Percentiles rank a stretch among this genome's conserved stretches.
Conservation (phyloP, 2,888 invertebrate species). For the Masnerella sp. region DNA sequence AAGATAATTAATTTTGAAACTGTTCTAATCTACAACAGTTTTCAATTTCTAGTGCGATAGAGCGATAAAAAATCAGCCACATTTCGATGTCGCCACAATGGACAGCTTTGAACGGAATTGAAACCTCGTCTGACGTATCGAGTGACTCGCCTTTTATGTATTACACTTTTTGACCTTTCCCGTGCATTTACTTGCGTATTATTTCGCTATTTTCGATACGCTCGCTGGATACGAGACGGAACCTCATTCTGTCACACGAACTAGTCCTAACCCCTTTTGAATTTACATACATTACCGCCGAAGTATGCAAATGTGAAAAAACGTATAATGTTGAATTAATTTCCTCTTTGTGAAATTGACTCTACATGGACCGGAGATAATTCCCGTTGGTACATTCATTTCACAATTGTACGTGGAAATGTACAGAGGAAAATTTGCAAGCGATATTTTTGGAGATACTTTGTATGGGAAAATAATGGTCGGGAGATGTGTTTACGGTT, state of each 20-base stretch:
- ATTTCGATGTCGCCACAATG: conserved; percentile 13
- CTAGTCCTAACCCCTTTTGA: conserved; percentile 21
- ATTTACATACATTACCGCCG: conserved; percentile 40
- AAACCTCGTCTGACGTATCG: conserved; percentile 25
- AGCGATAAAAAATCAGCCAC: conserved; percentile 6
- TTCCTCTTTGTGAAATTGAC: conserved; percentile 33
- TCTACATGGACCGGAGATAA: conserved; percentile 7
- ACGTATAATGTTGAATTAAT: conserved; percentile 31
- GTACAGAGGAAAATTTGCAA: too few relatives aligned
- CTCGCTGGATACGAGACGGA: conserved; percentile 10
- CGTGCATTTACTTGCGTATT: conserved; percentile 31
- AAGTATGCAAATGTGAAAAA: conserved; percentile 28
- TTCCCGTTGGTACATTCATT: neutral
- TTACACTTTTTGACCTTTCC: conserved; percentile 50
- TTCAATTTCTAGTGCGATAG: conserved; percentile 4
- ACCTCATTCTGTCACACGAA: conserved; percentile 17
- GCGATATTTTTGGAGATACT: too few relatives aligned
- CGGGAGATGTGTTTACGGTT: too few relatives aligned
- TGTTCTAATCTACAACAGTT: conserved; percentile 5
- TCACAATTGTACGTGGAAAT: neutral
- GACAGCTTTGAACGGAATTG: conserved; percentile 9
- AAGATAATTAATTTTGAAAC: too few relatives aligned
- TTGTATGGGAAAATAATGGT: too few relatives aligned
- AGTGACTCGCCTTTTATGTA: conserved; percentile 42
- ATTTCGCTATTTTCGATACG: conserved; percentile 43